Conservation (phyloP, 2,888 invertebrate genomes). For the Timema cristinae region DNA sequence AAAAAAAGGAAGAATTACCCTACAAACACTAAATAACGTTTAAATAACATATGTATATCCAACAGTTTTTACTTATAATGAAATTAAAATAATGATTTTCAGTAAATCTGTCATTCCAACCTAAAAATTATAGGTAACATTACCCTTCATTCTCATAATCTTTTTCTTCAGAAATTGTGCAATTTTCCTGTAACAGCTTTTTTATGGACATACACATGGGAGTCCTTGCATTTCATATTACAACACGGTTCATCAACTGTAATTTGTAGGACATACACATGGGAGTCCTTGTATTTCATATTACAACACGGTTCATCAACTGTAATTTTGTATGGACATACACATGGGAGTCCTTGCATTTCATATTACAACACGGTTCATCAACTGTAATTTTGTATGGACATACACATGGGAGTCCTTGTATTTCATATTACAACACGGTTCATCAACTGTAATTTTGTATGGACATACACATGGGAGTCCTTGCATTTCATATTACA, state of each 20-base stretch:
- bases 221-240: slow-evolving; percentile 5
- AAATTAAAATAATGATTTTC: background rate
- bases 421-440: slow-evolving; percentile 7
- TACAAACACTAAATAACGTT: background rate
- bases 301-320: background rate
- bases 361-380: too few relatives aligned
- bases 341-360: slow-evolving; percentile 7
- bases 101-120: background rate
- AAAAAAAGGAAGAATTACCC: background rate
- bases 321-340: slow-evolving; percentile 1
- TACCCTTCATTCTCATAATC: background rate
- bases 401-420: background rate
- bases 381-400: slow-evolving; percentile 11
- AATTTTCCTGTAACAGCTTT: background rate
- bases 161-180: background rate
- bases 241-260: background rate
- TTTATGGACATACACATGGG: slow-evolving; percentile 1
- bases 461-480: slow-evolving; percentile 1
- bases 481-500: slow-evolving; percentile 8
- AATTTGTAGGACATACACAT: slow-evolving; percentile 1
- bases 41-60: background rate
- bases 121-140: background rate
- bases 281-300: slow-evolving; percentile 2
- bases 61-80: background rate
- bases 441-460: background rate